phyloP scores from a whole-genome alignment of 2,113 vertebrate genomes.

The Lampris incognitus region DNA sequence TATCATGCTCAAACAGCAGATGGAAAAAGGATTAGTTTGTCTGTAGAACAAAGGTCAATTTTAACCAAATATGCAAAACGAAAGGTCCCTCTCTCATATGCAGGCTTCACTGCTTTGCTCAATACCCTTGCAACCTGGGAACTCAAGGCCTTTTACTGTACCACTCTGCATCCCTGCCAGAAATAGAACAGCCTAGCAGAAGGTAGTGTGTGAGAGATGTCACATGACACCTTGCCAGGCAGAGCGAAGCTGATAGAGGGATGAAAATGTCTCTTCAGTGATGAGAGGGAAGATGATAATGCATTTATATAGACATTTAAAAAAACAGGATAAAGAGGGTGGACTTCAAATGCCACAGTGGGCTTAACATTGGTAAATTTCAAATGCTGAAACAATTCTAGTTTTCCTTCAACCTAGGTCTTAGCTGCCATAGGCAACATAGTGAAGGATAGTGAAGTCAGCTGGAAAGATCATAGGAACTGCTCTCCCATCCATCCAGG shows the following conservation, averaged over 20 bases:
- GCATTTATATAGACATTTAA: slow-evolving; percentile 18
- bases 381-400: slow-evolving; percentile 20
- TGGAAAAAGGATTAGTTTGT: slow-evolving; percentile 30
- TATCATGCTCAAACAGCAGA: slow-evolving; percentile 18
- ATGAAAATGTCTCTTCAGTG: slow-evolving; percentile 20
- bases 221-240: slow-evolving; percentile 54
- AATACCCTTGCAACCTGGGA: slow-evolving; percentile 76
- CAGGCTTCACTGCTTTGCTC: slow-evolving; percentile 17
- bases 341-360: neutral
- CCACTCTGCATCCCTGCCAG: slow-evolving; percentile 61
- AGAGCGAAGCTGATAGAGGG: slow-evolving; percentile 21
- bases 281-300: slow-evolving; percentile 15
- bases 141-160: slow-evolving; percentile 64
- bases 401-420: neutral
- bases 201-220: slow-evolving; percentile 41
- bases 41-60: slow-evolving; percentile 9
- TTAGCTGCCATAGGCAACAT: slow-evolving; percentile 4
- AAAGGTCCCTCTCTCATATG: slow-evolving; percentile 28
- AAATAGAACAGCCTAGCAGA: slow-evolving; percentile 72
- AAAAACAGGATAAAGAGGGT: slow-evolving; percentile 21
- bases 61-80: slow-evolving; percentile 61
- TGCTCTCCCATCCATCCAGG: no score
- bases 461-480: no score
- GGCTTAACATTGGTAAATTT: neutral
- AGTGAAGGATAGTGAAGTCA: no score